Evolutionary conservation across 2,888 invertebrate species (phyloP), one percentile per base, ranked within the genome.

Genomic region (Dolichomitus sp.): DNA sequence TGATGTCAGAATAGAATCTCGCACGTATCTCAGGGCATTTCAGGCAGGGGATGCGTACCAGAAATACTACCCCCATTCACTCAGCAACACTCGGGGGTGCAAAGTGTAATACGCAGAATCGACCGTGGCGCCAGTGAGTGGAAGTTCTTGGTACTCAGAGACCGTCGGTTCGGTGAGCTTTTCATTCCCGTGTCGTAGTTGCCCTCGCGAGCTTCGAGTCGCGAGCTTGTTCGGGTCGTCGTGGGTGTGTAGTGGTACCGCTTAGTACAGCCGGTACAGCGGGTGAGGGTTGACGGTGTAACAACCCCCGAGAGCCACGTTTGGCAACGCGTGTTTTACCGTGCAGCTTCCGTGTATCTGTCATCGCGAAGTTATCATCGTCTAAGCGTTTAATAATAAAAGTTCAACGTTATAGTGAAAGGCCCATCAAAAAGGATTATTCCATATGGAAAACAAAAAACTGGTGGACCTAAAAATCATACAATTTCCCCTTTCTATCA

Each of bases 111-210:
- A 87, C 88, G 87, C 87, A 86, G 86, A 88, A 91, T 91, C 92
- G 91, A 91, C 91, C 88, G 89, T 89, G 87, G 88, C 88, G 89
- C 88, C 72, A 68, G 85, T 79, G 84, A 86, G 89, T 91, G 89
- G 91, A 87, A 90, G 87, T 90, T 89, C 90, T 89, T 87, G 86
- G 84, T 88, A 90, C 89, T 91, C 85, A 86, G 89, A 89, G 87
- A 89, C 89, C 78, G 77, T 87, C 87, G 87, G 89, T 88, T 88
- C 70, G 86, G 87, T 77, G 85, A 90, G 88, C 89, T 87, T 88
- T 90, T 88, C 91, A 91, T 92, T 92, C 90, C 90, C 85, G 89
- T 89, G 85, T 90, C 89, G 90, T 91, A 91, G 92, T 92, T 87
- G 89, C 91, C 90, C 90, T 90, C 91, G 91, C 87, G 91, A 91